Evolutionary conservation across 2,797 vertebrate genomes (phyloP).

Genomic region (Prionace glauca): DNA sequence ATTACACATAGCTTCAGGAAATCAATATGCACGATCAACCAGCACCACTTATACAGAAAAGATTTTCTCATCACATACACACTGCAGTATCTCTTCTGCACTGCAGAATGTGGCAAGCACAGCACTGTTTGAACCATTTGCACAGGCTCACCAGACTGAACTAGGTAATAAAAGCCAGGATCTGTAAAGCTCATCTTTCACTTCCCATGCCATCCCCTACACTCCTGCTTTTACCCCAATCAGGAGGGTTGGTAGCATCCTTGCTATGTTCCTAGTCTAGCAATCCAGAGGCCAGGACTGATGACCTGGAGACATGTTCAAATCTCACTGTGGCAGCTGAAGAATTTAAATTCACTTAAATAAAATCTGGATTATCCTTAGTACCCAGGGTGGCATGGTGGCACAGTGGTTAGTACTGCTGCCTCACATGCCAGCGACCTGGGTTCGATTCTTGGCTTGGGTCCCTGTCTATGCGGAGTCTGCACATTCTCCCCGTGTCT

Average conservation of each 20-base stretch:
- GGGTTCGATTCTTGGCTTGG: too few relatives aligned
- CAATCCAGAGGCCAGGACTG: background rate
- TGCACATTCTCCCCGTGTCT: too few relatives aligned
- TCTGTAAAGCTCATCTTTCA: background rate
- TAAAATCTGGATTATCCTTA: background rate
- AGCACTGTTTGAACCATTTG: background rate
- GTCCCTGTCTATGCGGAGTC: too few relatives aligned
- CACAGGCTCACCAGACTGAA: background rate
- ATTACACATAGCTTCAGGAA: background rate
- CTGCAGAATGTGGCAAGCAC: background rate
- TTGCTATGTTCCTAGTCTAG: background rate
- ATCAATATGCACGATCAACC: background rate
- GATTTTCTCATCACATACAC: conserved; percentile 23
- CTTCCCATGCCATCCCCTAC: background rate
- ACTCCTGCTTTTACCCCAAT: background rate
- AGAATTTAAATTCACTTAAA: background rate
- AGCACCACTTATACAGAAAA: background rate
- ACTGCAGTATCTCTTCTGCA: conserved; percentile 30
- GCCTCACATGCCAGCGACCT: too few relatives aligned
- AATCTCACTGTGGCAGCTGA: background rate
- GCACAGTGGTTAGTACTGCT: too few relatives aligned
- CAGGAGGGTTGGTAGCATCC: background rate
- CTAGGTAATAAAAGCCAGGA: background rate
- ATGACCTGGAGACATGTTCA: background rate
- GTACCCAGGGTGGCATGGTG: background rate